Evolutionary conservation across 2,113 vertebrate species (phyloP).

Genomic region (Centrocercus urophasianus): DNA sequence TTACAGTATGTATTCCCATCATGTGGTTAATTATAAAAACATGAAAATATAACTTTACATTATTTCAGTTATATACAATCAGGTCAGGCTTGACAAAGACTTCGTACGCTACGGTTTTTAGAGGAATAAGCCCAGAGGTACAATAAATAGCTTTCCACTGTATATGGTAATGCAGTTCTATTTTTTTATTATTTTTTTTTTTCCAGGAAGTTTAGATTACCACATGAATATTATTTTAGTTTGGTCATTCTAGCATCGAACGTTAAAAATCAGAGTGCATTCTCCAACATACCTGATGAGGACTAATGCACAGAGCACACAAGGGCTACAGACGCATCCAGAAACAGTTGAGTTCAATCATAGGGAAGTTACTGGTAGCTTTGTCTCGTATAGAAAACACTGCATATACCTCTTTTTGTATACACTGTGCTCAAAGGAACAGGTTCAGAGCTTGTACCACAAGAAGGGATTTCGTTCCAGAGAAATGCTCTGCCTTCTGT

Average conservation of each 20-base stretch:
- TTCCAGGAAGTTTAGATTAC: slow-evolving; percentile 61
- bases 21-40: slow-evolving; percentile 84
- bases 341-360: slow-evolving; percentile 14
- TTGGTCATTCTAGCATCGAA: slow-evolving; percentile 78
- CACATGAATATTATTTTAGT: slow-evolving; percentile 74
- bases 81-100: slow-evolving; percentile 82
- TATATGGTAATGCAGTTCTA: slow-evolving; percentile 63
- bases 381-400: neutral
- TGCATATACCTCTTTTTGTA: slow-evolving; percentile 22
- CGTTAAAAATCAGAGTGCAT: slow-evolving; percentile 65
- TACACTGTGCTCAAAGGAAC: slow-evolving; percentile 21
- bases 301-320: slow-evolving; percentile 57
- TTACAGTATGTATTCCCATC: slow-evolving; percentile 80
- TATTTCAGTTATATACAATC: slow-evolving; percentile 86
- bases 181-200: neutral
- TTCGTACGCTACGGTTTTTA: slow-evolving; percentile 71
- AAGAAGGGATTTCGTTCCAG: slow-evolving; percentile 8
- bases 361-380: neutral
- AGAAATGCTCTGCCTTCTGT: slow-evolving; percentile 19
- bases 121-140: slow-evolving; percentile 80
- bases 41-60: slow-evolving; percentile 90
- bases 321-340: neutral
- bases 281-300: slow-evolving; percentile 73
- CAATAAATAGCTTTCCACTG: slow-evolving; percentile 78
- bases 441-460: neutral